These are phyloP conservation scores for Hyles lineata DNA, from an alignment of 2,888 invertebrate genomes.

Conservation along the genomic window DNA sequence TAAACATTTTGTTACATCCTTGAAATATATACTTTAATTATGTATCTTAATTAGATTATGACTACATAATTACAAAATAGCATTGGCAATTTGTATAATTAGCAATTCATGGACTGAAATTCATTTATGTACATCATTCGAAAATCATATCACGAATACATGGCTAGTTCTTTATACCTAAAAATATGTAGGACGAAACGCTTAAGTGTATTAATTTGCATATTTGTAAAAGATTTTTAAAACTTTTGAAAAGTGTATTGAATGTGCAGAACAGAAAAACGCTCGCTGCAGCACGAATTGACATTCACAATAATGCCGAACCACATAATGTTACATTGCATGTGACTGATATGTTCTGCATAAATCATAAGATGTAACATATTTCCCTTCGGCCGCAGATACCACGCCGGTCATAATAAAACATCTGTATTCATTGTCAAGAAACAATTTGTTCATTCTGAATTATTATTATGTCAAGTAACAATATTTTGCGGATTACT, in stretches of 20 bases:
- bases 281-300: constrained; percentile 39
- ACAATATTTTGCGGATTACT: background rate
- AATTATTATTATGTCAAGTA: constrained; percentile 3
- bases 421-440: constrained; percentile 2
- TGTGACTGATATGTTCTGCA: constrained; percentile 31
- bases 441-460: constrained; percentile 6
- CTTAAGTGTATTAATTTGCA: background rate
- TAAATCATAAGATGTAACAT: constrained; percentile 20
- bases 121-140: too few relatives aligned
- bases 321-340: constrained; percentile 36
- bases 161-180: too few relatives aligned
- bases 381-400: background rate
- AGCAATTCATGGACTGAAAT: too few relatives aligned
- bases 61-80: too few relatives aligned
- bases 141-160: too few relatives aligned
- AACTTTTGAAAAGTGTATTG: background rate
- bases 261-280: background rate
- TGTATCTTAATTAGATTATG: too few relatives aligned
- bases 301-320: constrained; percentile 43
- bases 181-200: too few relatives aligned
- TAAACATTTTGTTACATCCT: too few relatives aligned
- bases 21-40: too few relatives aligned
- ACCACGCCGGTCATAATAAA: background rate
- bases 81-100: too few relatives aligned
- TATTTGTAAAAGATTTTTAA: background rate